A percentile compares a stretch with the other conserved stretches of the same genome.
Evolutionary conservation across 2,113 vertebrate species (phyloP).

Genomic region (Tachysurus fulvidraco): DNA sequence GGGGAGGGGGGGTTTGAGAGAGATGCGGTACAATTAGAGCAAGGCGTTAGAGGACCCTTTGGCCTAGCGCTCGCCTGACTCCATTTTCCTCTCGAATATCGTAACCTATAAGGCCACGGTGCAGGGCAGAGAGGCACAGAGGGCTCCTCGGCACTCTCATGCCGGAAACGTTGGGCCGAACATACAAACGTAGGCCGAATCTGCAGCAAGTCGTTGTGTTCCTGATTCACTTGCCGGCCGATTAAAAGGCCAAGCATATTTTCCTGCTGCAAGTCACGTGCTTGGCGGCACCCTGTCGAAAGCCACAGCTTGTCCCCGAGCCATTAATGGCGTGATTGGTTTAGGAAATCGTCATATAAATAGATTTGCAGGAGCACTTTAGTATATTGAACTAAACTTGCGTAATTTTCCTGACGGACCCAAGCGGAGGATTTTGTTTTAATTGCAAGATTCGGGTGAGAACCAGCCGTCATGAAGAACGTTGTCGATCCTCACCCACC

Average conservation of each 20-base stretch:
- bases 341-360: conserved; percentile 41
- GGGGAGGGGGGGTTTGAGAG: conserved; percentile 9
- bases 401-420: conserved; percentile 42
- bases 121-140: background rate
- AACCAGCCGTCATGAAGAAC: conserved; percentile 40
- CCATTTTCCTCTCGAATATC: background rate
- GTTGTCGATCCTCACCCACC: background rate
- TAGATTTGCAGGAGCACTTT: conserved; percentile 49
- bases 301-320: conserved; percentile 20
- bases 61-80: background rate
- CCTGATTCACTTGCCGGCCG: background rate
- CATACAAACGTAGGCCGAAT: background rate
- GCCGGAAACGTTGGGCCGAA: background rate
- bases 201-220: background rate
- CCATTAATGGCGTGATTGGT: conserved; percentile 45
- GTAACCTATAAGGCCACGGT: background rate
- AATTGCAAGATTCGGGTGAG: background rate
- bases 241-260: too few species aligned
- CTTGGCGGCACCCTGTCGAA: background rate
- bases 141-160: background rate
- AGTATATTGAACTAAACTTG: conserved; percentile 36
- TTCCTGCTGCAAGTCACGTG: conserved; percentile 9
- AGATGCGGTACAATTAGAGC: conserved; percentile 37
- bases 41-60: conserved; percentile 9
- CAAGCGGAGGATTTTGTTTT: conserved; percentile 12